A percentile compares a stretch with the other conserved stretches of the same genome.
Conservation (phyloP, 2,888 invertebrate genomes). For the Pycnomerus fuliginosus region DNA sequence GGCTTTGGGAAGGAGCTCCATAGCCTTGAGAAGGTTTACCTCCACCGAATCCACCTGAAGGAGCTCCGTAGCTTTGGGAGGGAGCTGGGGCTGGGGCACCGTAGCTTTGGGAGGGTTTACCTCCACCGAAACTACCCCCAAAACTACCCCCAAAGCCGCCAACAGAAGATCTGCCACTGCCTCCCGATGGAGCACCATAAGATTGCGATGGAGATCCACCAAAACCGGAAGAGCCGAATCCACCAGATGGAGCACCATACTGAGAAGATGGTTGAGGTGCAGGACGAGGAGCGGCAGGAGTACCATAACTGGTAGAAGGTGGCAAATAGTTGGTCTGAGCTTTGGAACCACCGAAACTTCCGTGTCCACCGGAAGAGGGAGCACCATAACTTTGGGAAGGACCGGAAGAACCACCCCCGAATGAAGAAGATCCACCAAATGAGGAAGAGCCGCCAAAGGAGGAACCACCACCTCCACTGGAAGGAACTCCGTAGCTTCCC, state of each 20-base stretch:
- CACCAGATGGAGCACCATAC: constrained; percentile 41
- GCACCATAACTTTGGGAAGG: constrained; percentile 42
- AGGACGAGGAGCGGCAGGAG: constrained; percentile 7
- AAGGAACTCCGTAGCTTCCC: constrained; percentile 36
- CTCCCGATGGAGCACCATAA: no score
- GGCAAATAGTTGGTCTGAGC: constrained; percentile 34
- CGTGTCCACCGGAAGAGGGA: constrained; percentile 43
- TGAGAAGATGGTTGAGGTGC: no score
- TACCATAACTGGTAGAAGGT: no score
- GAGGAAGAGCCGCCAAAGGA: constrained; percentile 10
- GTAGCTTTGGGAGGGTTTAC: constrained; percentile 44
- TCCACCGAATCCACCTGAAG: constrained; percentile 44
- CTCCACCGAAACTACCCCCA: constrained; percentile 12
- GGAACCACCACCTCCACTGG: constrained; percentile 17
- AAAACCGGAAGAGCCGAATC: constrained; percentile 40
- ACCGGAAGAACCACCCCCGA: constrained; percentile 15
- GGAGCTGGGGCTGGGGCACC: constrained; percentile 36
- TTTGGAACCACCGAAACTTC: constrained; percentile 2
- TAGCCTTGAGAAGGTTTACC: background rate
- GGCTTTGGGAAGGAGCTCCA: no score
- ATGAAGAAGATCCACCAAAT: constrained; percentile 23
- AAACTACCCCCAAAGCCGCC: constrained; percentile 27
- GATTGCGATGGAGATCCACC: no score
- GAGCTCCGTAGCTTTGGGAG: constrained; percentile 42
- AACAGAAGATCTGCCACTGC: no score